These are phyloP conservation scores for Oreonectes daqikongensis DNA, from an alignment of 2,797 vertebrate species.

Conservation along the genomic window DNA sequence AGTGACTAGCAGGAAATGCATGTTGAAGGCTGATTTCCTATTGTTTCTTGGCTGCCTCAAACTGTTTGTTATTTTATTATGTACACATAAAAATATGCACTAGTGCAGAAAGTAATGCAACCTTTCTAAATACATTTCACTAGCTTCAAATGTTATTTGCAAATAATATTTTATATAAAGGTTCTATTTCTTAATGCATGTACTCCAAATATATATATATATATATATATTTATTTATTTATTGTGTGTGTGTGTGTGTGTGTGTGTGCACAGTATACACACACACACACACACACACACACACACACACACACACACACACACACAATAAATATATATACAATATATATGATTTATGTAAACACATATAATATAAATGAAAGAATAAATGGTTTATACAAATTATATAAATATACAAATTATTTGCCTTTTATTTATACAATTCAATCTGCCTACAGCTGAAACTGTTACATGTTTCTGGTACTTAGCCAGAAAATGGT, in stretches of 20 bases:
- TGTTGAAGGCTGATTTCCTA: constrained; percentile 67
- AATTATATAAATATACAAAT: background rate
- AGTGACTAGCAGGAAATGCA: constrained; percentile 76
- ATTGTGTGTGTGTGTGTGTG: too few species aligned
- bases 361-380: background rate
- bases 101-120: background rate
- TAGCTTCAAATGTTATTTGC: background rate
- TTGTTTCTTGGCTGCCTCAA: constrained; percentile 37
- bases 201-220: too few species aligned
- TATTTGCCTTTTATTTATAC: background rate
- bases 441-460: background rate
- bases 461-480: background rate
- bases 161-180: background rate
- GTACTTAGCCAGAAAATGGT: background rate
- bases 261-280: too few species aligned
- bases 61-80: background rate
- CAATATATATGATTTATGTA: too few species aligned
- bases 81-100: background rate
- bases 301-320: too few species aligned
- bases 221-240: too few species aligned
- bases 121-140: background rate
- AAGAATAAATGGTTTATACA: background rate
- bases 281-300: too few species aligned
- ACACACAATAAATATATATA: too few species aligned
- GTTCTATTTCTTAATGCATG: background rate